A percentile compares a stretch with the other conserved stretches of the same genome.
phyloP scores from a whole-genome alignment of 1,140 invertebrate genomes.

The Phenacoccus solenopsis region DNA sequence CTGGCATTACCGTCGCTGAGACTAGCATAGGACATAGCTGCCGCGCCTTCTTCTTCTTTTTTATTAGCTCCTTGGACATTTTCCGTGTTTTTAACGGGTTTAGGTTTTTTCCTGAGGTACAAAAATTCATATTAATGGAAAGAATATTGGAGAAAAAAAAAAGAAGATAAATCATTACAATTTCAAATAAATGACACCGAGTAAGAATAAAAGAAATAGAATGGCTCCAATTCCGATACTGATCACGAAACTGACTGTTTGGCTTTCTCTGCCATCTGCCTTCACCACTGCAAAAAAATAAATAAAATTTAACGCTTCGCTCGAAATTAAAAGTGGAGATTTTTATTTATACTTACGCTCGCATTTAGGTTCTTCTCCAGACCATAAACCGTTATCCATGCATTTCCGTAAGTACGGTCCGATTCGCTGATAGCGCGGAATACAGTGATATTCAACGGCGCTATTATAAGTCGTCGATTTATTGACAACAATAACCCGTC shows the following conservation, averaged over 20 bases:
- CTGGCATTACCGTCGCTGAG: constrained; percentile 47
- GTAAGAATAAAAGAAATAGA: constrained; percentile 55
- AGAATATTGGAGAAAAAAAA: neutral
- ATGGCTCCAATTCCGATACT: constrained; percentile 64
- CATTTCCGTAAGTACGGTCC: constrained; percentile 72
- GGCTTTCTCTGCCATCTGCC: constrained; percentile 50
- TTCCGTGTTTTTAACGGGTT: constrained; percentile 74
- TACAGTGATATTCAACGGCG: constrained; percentile 74
- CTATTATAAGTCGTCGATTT: constrained; percentile 66
- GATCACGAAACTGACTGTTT: constrained; percentile 59
- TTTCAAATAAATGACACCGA: constrained; percentile 60
- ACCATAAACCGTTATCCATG: constrained; percentile 67
- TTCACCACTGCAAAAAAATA: constrained; percentile 36
- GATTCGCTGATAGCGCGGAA: constrained; percentile 66
- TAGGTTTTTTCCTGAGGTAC: constrained; percentile 53
- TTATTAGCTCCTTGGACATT: constrained; percentile 70
- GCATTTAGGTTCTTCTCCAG: constrained; percentile 64
- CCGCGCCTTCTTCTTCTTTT: constrained; percentile 70
- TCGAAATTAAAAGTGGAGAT: neutral
- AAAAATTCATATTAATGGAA: constrained; percentile 22
- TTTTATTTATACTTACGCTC: constrained; percentile 38
- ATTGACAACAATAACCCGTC: constrained; percentile 71
- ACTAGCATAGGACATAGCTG: constrained; percentile 73
- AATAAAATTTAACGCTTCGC: no score
- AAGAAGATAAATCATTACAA: constrained; percentile 44